Conservation (phyloP, 2,113 vertebrate genomes). For the Hydrolagus affinis region DNA sequence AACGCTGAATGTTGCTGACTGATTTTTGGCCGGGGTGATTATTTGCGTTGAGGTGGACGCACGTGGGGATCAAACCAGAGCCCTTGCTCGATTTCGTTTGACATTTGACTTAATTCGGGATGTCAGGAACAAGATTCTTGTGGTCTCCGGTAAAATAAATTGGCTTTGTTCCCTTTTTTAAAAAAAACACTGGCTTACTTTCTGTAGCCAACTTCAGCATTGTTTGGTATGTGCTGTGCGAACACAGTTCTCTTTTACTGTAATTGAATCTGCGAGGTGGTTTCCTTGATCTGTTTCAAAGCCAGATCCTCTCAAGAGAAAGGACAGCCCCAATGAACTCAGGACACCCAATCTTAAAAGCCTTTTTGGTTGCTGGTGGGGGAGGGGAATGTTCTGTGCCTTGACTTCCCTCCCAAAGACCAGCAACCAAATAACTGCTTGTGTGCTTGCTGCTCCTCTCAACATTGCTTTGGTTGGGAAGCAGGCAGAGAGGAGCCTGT, state of each 20-base stretch:
- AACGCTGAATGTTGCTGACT: conserved; percentile 31
- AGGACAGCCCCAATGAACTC: conserved; percentile 46
- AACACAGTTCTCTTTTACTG: background rate
- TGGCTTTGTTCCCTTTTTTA: conserved; percentile 13
- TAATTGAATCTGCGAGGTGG: background rate
- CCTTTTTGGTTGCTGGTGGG: conserved; percentile 43
- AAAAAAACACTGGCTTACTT: background rate
- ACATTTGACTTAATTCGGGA: background rate
- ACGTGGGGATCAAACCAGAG: background rate
- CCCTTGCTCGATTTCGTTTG: background rate
- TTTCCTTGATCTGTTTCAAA: background rate
- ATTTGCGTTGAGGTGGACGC: background rate
- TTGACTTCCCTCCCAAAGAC: conserved; percentile 39
- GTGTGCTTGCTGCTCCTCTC: conserved; percentile 40
- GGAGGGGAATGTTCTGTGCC: conserved; percentile 40
- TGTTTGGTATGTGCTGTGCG: background rate
- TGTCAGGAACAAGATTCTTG: conserved; percentile 11
- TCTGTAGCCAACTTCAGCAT: conserved; percentile 8
- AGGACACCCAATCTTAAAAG: conserved; percentile 49
- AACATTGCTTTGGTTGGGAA: conserved; percentile 55
- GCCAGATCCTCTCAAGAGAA: conserved; percentile 34
- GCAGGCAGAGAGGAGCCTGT: conserved; percentile 35
- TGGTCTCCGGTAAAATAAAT: background rate
- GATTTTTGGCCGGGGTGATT: conserved; percentile 36
- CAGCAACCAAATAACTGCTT: conserved; percentile 40